Evolutionary conservation across 2,888 invertebrate genomes (phyloP), one percentile per base, ranked within the genome.

Genomic region (Conus canariensis): DNA sequence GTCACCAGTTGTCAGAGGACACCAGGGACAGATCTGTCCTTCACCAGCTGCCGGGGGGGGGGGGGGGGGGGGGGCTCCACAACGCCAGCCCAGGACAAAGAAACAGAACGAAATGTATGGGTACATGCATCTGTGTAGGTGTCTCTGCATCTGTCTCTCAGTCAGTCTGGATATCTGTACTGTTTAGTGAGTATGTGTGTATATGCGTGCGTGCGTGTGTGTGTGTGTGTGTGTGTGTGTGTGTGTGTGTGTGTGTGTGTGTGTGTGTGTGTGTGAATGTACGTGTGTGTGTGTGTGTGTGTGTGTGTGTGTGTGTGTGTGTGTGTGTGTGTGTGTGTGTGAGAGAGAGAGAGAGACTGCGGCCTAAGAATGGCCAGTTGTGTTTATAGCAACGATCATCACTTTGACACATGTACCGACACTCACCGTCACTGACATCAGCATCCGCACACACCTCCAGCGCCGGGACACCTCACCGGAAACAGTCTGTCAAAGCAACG

Each of bases 231-330:
- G 74, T 74, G 74, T 74, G 74, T 74, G 19, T 74, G n/a, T 74
- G 74, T 22, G 74, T 22, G 74, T 22, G 74, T 22, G 74, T 22
- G 74, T 19, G 74, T 74, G 74, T 74, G 74, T 74, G 74, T 74
- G 19, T 74, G 74, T 74, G 74, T 74, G 74, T 74, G 74, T 74
- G 74, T 74, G 74, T 74, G 70, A 12, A 19, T 22, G 70, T 22
- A 19, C n/a, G 74, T 74, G 74, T 74, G 22, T 74, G 74, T 74
- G 74, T 74, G 74, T 70, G 74, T 6, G 74, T 6, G 74, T 22
- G 74, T 19, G 74, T 74, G 74, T 74, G 74, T 74, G 74, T 74
- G 19, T 74, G 74, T 74, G 74, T 74, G 74, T 74, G 74, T 74
- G 74, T 74, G 74, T 74, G 74, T 74, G 74, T 74, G 22, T 74